Evolutionary conservation across 2,113 vertebrate species (phyloP), one percentile per base, ranked within the genome.

Genomic region (Bombycilla garrulus): DNA sequence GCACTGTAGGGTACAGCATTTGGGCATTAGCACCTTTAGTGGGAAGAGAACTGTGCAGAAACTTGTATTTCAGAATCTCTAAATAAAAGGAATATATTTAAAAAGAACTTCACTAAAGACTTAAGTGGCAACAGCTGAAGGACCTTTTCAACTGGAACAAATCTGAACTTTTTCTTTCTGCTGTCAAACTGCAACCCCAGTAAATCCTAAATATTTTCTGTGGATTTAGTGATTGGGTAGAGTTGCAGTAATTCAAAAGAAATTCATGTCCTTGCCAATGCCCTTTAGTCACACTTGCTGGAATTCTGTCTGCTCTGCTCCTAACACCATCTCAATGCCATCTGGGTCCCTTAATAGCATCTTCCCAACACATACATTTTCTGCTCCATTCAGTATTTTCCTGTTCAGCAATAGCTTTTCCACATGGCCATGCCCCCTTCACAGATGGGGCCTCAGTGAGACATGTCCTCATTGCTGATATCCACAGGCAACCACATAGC

Each of bases 151-250:
- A 5, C 92, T 82, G 93, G 95, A 98, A 97, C 95, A 95, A 97
- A 96, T 95, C 95, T 89, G 90, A 94, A 92, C 69, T 92, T 92
- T 53, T 72, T 56, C 90, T 85, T 88, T 88, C 85, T 88, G 51
- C 86, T 92, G 95, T 96, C 95, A 93, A 12, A 35, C 73, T 94
- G 53, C 84, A 95, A 86, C 88, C 88, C 91, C 45, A 72, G 84
- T 92, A 94, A 95, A 97, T 96, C 91, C 93, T 94, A 91, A 95
- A 76, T 94, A 96, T 95, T 92, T 95, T 95, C 90, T 93, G 77
- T 96, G 93, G 93, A 88, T 96, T 97, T 96, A 93, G 95, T 86
- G 56, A 74, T 90, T 92, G 93, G 73, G 79, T 92, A 78, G 95
- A 95, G 78, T 81, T 95, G 85, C 86, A 92, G 94, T 92, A 66